Base-by-base conservation (phyloP, 1,140 invertebrate species). In the Chlorops oryzae region DNA sequence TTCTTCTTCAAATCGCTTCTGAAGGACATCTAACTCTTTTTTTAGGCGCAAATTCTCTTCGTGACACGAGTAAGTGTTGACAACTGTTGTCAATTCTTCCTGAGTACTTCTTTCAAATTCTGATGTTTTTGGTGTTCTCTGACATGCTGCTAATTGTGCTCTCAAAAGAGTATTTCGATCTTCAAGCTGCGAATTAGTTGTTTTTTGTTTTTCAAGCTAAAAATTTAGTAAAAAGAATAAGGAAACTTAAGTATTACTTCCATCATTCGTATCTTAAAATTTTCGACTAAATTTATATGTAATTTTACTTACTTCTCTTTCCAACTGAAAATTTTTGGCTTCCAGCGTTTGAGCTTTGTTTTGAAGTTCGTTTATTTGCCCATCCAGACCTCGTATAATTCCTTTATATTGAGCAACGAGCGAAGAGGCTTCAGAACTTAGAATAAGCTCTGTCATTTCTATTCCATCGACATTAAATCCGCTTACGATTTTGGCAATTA, bases 141-240 rank as follows among this genome's bases (percentile, higher is more conserved):
- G 47, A 34, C 23, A 10, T 24, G 49, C 25, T 47, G 63, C 53
- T 12, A 83, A 57, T 61, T 89, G 86, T 1, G 87, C 90, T 74
- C 89, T 88, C 0, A 93, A 73, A 34, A 95, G 72, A 3, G 88
- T 85, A 73, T 92, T 92, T 74, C 96, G 90, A 73, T 93, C 90
- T 61, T 83, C 85, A 10, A 95, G 74, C 61, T 90, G 85, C 9
- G 83, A 81, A 42, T 91, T 81, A 10, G 84, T 79, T 9, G 81
- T 74, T 58, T 78, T 75, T 25, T 90, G 73, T 23, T 60, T n/a
- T n/a, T n/a, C n/a, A n/a, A n/a, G n/a, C n/a, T n/a, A n/a, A n/a
- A n/a, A n/a, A n/a, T n/a, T n/a, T n/a, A n/a, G n/a, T n/a, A n/a
- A n/a, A n/a, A n/a, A n/a, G n/a, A n/a, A n/a, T n/a, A n/a, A n/a